phyloP scores from a whole-genome alignment of 53 echinoderm and acorn worm genomes.

The Temnopleurus reevesii region DNA sequence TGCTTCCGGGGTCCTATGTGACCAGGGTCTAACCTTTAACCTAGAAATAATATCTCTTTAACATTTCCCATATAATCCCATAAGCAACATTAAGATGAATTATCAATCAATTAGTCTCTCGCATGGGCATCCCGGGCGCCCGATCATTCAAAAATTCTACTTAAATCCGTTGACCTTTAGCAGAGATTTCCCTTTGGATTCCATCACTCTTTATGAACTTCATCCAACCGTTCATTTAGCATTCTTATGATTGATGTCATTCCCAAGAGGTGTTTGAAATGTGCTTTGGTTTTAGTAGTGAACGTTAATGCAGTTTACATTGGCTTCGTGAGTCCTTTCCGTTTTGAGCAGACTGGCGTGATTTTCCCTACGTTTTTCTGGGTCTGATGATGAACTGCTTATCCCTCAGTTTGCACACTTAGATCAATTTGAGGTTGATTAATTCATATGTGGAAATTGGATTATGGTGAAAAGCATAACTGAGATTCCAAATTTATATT shows the following conservation, averaged over 20 bases:
- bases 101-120: constrained; percentile 13
- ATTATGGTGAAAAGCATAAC: too few species aligned
- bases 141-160: not conserved
- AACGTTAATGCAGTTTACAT: not conserved
- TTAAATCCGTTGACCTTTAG: not conserved
- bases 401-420: too few species aligned
- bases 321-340: not conserved
- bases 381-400: too few species aligned
- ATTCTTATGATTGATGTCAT: not conserved
- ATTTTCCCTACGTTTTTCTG: not conserved
- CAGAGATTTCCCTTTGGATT: not conserved
- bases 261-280: not conserved
- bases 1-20: too few species aligned
- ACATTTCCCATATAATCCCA: not conserved
- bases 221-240: too few species aligned
- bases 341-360: not conserved
- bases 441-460: too few species aligned
- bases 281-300: not conserved
- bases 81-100: not conserved
- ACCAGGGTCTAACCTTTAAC: not conserved
- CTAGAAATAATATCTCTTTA: not conserved
- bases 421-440: too few species aligned
- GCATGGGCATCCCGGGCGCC: not conserved
- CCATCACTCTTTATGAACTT: not conserved
- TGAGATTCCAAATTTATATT: too few species aligned